Conservation (phyloP, 2,888 invertebrate species). For the Phaonia tiefii region DNA sequence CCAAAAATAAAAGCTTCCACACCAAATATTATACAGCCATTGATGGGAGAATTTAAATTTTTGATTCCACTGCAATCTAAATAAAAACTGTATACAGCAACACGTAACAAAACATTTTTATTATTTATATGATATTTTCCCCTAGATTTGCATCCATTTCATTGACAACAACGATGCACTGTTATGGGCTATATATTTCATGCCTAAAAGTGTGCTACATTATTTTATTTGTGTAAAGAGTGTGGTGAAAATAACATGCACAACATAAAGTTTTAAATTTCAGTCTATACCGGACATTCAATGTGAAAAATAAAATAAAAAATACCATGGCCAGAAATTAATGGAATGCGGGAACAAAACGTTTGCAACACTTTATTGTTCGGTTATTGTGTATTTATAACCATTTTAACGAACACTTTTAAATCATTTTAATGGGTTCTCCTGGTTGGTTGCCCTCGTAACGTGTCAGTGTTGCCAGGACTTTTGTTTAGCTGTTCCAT, state of each 20-base stretch:
- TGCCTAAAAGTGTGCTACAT: constrained; percentile 18
- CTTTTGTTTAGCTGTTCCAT: too few species aligned
- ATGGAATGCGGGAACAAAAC: constrained; percentile 30
- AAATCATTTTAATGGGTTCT: constrained; percentile 50
- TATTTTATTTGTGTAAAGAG: constrained; percentile 33
- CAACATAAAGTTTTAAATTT: constrained; percentile 6
- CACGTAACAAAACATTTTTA: constrained; percentile 27
- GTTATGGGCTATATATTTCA: constrained; percentile 19
- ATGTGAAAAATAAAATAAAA: background rate
- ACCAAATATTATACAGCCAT: constrained; percentile 15
- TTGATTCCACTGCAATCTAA: background rate
- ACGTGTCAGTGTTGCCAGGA: background rate
- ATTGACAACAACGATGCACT: background rate
- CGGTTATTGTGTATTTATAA: constrained; percentile 50
- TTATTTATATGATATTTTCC: constrained; percentile 9
- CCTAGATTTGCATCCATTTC: constrained; percentile 11
- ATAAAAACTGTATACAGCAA: background rate
- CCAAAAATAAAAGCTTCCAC: constrained; percentile 10
- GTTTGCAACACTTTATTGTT: constrained; percentile 30
- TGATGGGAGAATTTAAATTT: background rate
- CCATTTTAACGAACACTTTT: constrained; percentile 58
- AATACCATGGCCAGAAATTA: too few species aligned
- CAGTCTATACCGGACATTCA: background rate
- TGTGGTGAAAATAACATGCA: background rate
- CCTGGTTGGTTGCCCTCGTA: background rate